phyloP scores from a whole-genome alignment of 2,113 vertebrate species.

The Pangasianodon hypophthalmus region DNA sequence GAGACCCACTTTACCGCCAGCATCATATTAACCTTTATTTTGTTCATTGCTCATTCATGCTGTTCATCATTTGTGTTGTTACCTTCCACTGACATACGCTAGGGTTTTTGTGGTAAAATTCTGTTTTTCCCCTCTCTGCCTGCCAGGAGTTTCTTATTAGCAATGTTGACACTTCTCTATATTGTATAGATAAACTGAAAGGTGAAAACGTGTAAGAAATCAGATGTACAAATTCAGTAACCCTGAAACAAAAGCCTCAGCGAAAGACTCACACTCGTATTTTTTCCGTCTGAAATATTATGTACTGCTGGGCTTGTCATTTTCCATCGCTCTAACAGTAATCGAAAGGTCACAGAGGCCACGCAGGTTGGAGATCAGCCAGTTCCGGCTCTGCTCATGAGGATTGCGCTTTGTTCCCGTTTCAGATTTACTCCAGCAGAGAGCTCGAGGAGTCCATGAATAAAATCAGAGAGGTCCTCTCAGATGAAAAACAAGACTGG shows the following conservation, averaged over 20 bases:
- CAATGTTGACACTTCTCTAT: no score
- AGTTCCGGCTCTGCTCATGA: neutral
- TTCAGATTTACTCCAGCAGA: slow-evolving; percentile 90
- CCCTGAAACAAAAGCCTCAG: neutral
- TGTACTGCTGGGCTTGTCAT: neutral
- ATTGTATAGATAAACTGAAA: neutral
- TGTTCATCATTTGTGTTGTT: neutral
- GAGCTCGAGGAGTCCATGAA: slow-evolving; percentile 95
- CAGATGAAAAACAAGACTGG: slow-evolving; percentile 96
- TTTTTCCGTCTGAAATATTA: neutral
- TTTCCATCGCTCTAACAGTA: neutral
- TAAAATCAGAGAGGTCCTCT: slow-evolving; percentile 91
- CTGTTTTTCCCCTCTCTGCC: neutral
- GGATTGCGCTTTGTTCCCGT: neutral
- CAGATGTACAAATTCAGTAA: neutral
- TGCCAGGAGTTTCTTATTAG: neutral
- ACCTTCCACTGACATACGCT: neutral
- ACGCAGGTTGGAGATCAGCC: neutral
- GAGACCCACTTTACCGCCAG: neutral
- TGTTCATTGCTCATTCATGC: neutral
- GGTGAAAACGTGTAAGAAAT: neutral
- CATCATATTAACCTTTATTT: neutral
- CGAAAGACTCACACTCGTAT: neutral
- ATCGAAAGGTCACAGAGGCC: slow-evolving; percentile 2
- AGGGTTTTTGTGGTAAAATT: neutral